Evolutionary conservation across 2,113 vertebrate species (phyloP), one percentile per base, ranked within the genome.

Genomic region (Planiliza haematocheilus): DNA sequence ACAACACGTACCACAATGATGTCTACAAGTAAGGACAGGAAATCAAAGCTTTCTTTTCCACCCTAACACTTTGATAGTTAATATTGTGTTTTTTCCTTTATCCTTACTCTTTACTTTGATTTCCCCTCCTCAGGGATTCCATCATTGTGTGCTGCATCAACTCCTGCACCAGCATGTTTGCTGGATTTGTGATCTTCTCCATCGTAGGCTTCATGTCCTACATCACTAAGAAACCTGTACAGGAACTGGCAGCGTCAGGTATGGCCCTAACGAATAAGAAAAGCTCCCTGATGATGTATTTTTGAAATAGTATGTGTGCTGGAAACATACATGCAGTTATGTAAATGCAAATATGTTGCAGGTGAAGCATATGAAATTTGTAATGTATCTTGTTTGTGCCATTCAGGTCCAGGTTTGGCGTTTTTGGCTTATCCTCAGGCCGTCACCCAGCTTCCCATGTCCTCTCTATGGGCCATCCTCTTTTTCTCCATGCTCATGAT

Each of bases 401-500:
- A 4, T 75, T 7, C 69, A 97, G 96, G 96, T 39, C 96, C 96
- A 9, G 96, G 96, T 34, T 81, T 97, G 90, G 96, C 96, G 2
- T 97, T 97, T 87, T 90, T 97, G 1, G 96, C 95, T 12, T 97
- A 97, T 84, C 96, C 96, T 0, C 95, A 97, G 86, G 96, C 95
- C 0, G 96, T 97, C 62, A 96, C 95, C 2, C 94, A 97, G 89
- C 90, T 97, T 48, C 96, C 95, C 37, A 91, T 97, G 92, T 95
- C 96, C 1, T 94, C 96, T 0, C 92, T 97, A 7, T 97, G 96
- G 96, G 95, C 96, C 2, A 93, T 97, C 68, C 95, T 97, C 4
- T 97, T 97, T 70, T 97, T 97, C 91, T 97, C 96, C 56, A 97
- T 97, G 96, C 91, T 97, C 45, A 88, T 97, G 92, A 97, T 97